phyloP scores from a whole-genome alignment of 2,888 invertebrate species.

The Epinotia bilunana region DNA sequence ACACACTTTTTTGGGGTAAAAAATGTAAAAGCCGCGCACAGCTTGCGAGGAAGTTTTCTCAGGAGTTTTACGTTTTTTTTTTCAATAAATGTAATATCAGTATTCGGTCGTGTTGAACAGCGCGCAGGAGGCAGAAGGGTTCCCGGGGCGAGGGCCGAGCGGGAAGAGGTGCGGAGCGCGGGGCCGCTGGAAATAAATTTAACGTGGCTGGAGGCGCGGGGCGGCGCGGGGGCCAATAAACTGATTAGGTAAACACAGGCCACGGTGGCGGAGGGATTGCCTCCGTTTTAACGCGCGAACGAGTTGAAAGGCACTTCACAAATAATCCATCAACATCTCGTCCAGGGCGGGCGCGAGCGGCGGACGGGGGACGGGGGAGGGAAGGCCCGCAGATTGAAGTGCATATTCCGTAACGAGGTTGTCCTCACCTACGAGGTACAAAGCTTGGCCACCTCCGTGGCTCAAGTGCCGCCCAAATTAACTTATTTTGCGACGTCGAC shows the following conservation, averaged over 20 bases:
- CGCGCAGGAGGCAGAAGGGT: slow-evolving; percentile 56
- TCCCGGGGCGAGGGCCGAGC: slow-evolving; percentile 57
- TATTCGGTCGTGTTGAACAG: slow-evolving; percentile 31
- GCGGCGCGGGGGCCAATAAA: slow-evolving; percentile 65
- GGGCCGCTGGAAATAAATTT: slow-evolving; percentile 64
- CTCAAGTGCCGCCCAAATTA: slow-evolving; percentile 35
- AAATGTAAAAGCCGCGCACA: slow-evolving; percentile 79
- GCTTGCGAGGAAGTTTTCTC: slow-evolving; percentile 80
- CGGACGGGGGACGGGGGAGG: slow-evolving; percentile 54
- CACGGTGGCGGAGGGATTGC: slow-evolving; percentile 63
- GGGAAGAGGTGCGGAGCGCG: slow-evolving; percentile 65
- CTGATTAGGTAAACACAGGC: slow-evolving; percentile 78
- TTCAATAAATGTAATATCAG: slow-evolving; percentile 57
- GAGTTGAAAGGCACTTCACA: slow-evolving; percentile 83
- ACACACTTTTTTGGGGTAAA: slow-evolving; percentile 81
- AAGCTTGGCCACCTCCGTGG: slow-evolving; percentile 42
- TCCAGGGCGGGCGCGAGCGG: slow-evolving; percentile 55
- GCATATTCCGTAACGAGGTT: slow-evolving; percentile 80
- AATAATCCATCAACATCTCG: slow-evolving; percentile 81
- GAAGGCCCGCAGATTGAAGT: slow-evolving; percentile 79
- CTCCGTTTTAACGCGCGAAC: slow-evolving; percentile 84
- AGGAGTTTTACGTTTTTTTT: slow-evolving; percentile 69
- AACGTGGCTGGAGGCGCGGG: slow-evolving; percentile 50
- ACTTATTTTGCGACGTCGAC: slow-evolving; percentile 34
- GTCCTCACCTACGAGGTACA: slow-evolving; percentile 51